Evolutionary conservation across 2,888 invertebrate genomes (phyloP).

Genomic region (Rhagophthalmus giganteus): DNA sequence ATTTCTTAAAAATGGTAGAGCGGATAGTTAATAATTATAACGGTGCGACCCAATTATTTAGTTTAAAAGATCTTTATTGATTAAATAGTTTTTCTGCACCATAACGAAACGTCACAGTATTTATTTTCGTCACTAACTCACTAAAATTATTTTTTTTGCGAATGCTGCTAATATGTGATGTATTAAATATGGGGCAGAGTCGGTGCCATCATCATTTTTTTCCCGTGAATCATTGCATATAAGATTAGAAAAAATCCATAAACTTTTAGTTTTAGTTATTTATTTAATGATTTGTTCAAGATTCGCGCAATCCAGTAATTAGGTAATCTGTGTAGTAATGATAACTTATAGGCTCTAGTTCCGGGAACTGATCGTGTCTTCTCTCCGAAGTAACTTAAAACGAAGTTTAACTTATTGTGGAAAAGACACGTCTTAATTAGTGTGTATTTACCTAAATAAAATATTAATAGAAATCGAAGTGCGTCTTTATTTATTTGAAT

Average conservation of each 20-base stretch:
- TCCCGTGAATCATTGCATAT: constrained; percentile 38
- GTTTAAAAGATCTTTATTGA: too few relatives aligned
- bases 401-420: too few relatives aligned
- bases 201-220: constrained; percentile 22
- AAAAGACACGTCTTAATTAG: too few relatives aligned
- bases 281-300: constrained; percentile 18
- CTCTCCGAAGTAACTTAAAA: too few relatives aligned
- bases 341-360: constrained; percentile 33
- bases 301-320: neutral
- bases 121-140: constrained; percentile 5
- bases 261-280: constrained; percentile 21
- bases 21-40: too few relatives aligned
- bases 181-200: constrained; percentile 9
- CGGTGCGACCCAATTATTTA: too few relatives aligned
- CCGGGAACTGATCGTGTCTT: constrained; percentile 23
- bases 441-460: too few relatives aligned
- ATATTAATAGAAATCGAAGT: too few relatives aligned
- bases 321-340: neutral
- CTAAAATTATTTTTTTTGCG: constrained; percentile 1
- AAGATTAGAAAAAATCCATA: constrained; percentile 15
- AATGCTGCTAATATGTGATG: neutral
- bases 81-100: too few relatives aligned
- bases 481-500: too few relatives aligned
- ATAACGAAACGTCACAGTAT: too few relatives aligned
- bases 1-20: too few relatives aligned